Conservation (phyloP, 2,113 vertebrate species). For the Pedetes capensis region DNA sequence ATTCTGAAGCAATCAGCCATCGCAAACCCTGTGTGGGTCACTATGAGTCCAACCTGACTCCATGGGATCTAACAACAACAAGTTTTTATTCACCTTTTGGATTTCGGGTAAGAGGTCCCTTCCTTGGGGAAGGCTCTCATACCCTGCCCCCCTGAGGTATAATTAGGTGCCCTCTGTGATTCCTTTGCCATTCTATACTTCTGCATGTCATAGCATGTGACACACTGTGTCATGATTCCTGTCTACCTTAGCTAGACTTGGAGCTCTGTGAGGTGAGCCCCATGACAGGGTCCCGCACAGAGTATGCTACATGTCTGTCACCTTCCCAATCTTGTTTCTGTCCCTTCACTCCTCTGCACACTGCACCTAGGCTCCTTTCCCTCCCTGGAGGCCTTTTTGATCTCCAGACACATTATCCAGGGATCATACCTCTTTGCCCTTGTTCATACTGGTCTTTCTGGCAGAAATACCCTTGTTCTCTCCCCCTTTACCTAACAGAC, state of each 20-base stretch:
- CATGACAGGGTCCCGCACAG: not conserved
- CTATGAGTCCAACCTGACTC: too few relatives aligned
- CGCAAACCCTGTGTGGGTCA: too few relatives aligned
- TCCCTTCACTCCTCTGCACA: not conserved
- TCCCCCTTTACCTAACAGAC: constrained; percentile 30
- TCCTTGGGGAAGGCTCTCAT: not conserved
- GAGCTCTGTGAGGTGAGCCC: not conserved
- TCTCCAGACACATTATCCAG: not conserved
- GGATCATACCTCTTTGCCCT: constrained; percentile 6
- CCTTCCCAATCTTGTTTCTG: not conserved
- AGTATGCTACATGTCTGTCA: not conserved
- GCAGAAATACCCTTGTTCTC: not conserved
- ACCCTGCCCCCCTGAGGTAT: not conserved
- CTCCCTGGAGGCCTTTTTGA: not conserved
- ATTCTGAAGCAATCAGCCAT: too few relatives aligned
- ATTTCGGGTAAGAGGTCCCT: not conserved
- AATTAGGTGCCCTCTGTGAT: not conserved
- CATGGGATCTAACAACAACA: too few relatives aligned
- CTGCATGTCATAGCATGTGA: not conserved
- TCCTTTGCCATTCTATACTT: not conserved
- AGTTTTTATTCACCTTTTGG: not conserved
- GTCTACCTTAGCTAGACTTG: not conserved
- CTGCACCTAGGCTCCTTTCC: not conserved
- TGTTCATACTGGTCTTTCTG: constrained; percentile 32
- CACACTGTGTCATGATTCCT: not conserved